Base-by-base conservation (phyloP, 2,113 vertebrate species). In the Struthidea cinerea region DNA sequence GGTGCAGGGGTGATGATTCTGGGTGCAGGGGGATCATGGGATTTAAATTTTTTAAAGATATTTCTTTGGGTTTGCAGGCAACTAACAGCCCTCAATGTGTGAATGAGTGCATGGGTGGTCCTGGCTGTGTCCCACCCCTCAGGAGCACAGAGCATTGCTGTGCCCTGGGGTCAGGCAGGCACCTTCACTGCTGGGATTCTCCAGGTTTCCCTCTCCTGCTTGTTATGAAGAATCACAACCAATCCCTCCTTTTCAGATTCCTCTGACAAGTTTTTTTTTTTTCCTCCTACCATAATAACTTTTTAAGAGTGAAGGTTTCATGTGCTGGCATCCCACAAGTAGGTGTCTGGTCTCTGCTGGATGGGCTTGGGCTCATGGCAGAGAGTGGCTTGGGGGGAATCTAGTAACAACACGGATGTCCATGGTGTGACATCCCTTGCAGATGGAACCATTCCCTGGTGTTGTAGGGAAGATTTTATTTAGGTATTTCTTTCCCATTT, bases 321-420 rank as follows among this genome's bases (percentile, higher is more conserved):
- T 0, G 1, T 33, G 82, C 33, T 65, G 42, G 18, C 17, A 55
- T 68, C 32, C 33, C 27, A 8, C 23, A 14, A 0, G 4, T 37
- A 20, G 19, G 26, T 42, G 33, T 39, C 18, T 64, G 49, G 13
- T 64, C 47, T 55, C 68, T 55, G 59, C 49, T 64, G 41, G 10
- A 4, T 47, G 37, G 32, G 7, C 4, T 41, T 46, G 32, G 42
- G 21, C 18, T 87, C n/a, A 16, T 0, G 0, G 28, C 16, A 61
- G 21, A 60, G 18, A 30, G 28, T 27, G 33, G 24, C 14, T 28
- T 65, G 41, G 7, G 27, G 33, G 9, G 69, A 41, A 83, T 26
- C 44, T 52, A 32, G 35, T 74, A 42, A 53, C 18, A 70, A 14
- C 0, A 2, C 6, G 12, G 14, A 22, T 32, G 9, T 30, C 41